These are phyloP conservation scores for Ascidia mentula DNA, from an alignment of 23 tunicate genomes.

Conservation along the genomic window DNA sequence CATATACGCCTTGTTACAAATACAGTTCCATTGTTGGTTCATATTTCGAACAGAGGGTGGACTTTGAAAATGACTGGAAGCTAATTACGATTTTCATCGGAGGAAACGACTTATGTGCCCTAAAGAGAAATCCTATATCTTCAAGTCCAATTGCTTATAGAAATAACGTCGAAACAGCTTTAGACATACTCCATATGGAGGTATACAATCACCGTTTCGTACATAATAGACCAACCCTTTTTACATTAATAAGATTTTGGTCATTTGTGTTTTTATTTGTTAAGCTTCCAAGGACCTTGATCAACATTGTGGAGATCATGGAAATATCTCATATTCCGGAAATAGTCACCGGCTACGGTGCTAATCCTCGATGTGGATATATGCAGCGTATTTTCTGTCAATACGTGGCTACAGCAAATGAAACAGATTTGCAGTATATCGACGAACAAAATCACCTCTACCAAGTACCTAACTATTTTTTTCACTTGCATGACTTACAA, in stretches of 20 bases:
- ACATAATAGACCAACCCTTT: neutral
- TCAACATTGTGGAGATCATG: constrained; percentile 69
- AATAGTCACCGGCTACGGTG: constrained; percentile 61
- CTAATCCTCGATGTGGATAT: constrained; percentile 36
- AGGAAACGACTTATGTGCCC: constrained; percentile 84
- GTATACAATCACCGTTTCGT: neutral
- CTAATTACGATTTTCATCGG: constrained; percentile 75
- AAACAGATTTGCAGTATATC: constrained; percentile 27
- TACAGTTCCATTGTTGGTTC: neutral
- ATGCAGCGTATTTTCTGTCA: constrained; percentile 59
- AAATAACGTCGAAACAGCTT: constrained; percentile 33
- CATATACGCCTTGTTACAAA: too few relatives aligned
- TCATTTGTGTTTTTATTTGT: neutral
- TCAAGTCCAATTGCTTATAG: constrained; percentile 59
- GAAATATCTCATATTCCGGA: constrained; percentile 62
- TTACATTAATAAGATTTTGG: neutral
- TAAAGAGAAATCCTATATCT: constrained; percentile 23
- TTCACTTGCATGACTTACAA: neutral
- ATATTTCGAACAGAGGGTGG: constrained; percentile 29
- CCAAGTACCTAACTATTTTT: too few relatives aligned
- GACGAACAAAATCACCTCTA: constrained; percentile 35
- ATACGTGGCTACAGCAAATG: constrained; percentile 58
- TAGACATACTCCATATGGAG: constrained; percentile 58
- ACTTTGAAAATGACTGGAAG: constrained; percentile 80
- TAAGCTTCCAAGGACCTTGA: constrained; percentile 56